These are phyloP conservation scores for Bombus ignitus DNA, from an alignment of 1,140 invertebrate species.

Conservation along the genomic window DNA sequence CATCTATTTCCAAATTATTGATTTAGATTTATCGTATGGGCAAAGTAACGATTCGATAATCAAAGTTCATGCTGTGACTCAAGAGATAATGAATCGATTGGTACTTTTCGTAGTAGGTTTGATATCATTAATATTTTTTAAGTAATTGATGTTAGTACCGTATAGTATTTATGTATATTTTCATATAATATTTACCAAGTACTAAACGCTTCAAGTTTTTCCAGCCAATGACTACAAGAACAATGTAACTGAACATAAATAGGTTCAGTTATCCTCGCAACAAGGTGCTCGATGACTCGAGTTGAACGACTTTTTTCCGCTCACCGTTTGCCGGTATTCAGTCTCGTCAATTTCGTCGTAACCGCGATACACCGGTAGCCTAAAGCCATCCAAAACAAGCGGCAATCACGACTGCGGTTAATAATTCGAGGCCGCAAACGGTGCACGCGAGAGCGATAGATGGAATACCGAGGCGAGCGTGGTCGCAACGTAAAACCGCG, in stretches of 20 bases:
- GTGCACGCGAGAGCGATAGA: conserved; percentile 56
- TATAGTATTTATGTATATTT: no score
- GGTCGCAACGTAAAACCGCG: conserved; percentile 73
- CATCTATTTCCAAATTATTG: neutral
- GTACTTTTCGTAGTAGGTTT: neutral
- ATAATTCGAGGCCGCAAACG: conserved; percentile 72
- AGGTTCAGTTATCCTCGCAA: no score
- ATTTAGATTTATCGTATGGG: neutral
- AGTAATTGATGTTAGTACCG: no score
- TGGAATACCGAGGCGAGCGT: conserved; percentile 66
- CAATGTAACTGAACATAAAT: no score
- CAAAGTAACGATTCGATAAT: neutral
- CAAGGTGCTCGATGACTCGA: neutral
- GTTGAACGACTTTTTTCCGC: neutral
- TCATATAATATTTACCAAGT: no score
- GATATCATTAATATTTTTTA: no score
- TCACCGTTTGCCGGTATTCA: neutral
- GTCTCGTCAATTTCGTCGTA: conserved; percentile 47
- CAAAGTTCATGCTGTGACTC: neutral
- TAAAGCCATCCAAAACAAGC: conserved; percentile 73
- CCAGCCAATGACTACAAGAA: no score
- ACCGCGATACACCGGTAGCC: conserved; percentile 52
- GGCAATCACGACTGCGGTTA: conserved; percentile 75
- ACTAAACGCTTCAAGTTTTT: no score
- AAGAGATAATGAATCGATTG: no score